Percentiles rank a stretch among this genome's conserved stretches.
These are phyloP conservation scores for Spilogale gracilis DNA, from an alignment of 2,113 vertebrate species.

Conservation along the genomic window DNA sequence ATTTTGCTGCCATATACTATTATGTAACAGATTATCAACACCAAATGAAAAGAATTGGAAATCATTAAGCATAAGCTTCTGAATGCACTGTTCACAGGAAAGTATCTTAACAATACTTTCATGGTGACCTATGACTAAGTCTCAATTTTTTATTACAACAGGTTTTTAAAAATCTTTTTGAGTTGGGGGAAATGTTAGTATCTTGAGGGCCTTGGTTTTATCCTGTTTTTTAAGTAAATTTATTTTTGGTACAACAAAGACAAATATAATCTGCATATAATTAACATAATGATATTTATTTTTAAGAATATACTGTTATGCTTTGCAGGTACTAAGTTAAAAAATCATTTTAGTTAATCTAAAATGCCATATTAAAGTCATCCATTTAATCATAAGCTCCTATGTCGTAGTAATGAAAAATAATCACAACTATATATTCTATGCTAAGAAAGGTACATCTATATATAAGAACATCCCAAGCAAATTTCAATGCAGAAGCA, in stretches of 20 bases:
- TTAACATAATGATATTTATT: background rate
- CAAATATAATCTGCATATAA: slow-evolving; percentile 40
- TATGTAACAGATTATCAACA: background rate
- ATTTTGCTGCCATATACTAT: background rate
- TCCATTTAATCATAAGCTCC: slow-evolving; percentile 28
- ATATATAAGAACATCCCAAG: background rate
- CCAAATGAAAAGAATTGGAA: background rate
- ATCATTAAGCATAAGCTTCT: background rate
- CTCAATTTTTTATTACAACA: background rate
- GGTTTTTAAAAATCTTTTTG: background rate
- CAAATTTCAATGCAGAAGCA: background rate
- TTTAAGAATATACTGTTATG: background rate
- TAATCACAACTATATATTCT: background rate
- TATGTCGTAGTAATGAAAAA: slow-evolving; percentile 2
- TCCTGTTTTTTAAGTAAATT: slow-evolving; percentile 8
- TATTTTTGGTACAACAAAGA: slow-evolving; percentile 32
- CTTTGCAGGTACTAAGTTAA: background rate
- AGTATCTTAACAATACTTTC: background rate
- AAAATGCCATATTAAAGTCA: background rate
- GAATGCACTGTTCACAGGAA: background rate
- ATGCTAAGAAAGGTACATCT: background rate
- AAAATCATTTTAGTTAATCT: background rate
- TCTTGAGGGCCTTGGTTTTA: slow-evolving; percentile 38
- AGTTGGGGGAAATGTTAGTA: slow-evolving; percentile 19
- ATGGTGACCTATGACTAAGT: background rate